Evolutionary conservation across 2,888 invertebrate genomes (phyloP).

Genomic region (Ctenicera cuprea): DNA sequence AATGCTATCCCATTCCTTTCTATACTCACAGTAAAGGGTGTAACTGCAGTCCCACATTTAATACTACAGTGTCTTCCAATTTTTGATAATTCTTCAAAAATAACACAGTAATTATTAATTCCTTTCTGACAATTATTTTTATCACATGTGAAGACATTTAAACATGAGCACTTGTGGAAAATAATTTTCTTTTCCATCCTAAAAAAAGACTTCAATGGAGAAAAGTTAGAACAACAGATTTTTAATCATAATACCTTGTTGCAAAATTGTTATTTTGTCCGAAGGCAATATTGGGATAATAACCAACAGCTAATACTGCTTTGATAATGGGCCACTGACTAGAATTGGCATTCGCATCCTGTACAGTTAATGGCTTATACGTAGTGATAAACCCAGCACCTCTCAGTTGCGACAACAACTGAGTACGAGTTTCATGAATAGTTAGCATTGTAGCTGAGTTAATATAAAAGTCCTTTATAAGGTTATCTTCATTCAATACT

Average conservation of each 20-base stretch:
- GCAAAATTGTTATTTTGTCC: conserved; percentile 70
- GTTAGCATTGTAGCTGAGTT: conserved; percentile 92
- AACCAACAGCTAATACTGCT: conserved; percentile 89
- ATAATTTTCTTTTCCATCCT: conserved; percentile 78
- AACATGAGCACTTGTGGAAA: conserved; percentile 78
- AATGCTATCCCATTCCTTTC: too few species aligned
- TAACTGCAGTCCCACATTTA: conserved; percentile 87
- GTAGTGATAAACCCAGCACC: conserved; percentile 84
- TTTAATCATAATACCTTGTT: conserved; percentile 68
- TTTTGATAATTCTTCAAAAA: conserved; percentile 90
- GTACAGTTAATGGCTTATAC: conserved; percentile 79
- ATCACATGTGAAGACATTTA: conserved; percentile 70
- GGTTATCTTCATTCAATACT: conserved; percentile 80
- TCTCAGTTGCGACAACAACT: conserved; percentile 87
- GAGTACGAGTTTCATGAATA: conserved; percentile 89
- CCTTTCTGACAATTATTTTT: neutral
- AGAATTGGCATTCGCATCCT: conserved; percentile 88
- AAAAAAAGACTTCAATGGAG: conserved; percentile 55
- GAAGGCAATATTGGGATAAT: conserved; percentile 90
- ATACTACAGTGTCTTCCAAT: conserved; percentile 82
- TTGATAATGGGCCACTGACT: conserved; percentile 94
- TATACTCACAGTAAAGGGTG: conserved; percentile 82
- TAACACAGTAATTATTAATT: conserved; percentile 68
- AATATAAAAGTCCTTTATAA: conserved; percentile 84
- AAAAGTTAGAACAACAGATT: neutral